Percentiles rank a stretch among this genome's conserved stretches.
These are phyloP conservation scores for Yponomeuta evonymella DNA, from an alignment of 2,888 invertebrate species.

Conservation along the genomic window DNA sequence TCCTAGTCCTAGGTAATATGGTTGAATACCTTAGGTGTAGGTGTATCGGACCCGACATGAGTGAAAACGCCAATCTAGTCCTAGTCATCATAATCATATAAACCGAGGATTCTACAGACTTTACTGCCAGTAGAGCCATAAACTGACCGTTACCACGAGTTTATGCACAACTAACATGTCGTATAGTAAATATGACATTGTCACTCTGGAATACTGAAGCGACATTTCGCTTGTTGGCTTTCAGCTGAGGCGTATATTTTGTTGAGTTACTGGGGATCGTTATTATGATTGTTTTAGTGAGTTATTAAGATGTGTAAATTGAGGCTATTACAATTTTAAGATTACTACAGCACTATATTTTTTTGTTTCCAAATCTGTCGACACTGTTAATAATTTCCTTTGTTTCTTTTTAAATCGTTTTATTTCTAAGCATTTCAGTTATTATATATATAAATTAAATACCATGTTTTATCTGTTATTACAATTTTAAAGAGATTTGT, in stretches of 20 bases:
- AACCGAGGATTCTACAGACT: constrained; percentile 14
- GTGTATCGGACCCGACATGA: no score
- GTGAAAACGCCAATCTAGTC: not conserved
- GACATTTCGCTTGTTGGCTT: not conserved
- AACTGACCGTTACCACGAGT: constrained; percentile 41
- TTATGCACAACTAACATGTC: constrained; percentile 36
- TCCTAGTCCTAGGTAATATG: no score
- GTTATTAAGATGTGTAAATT: not conserved
- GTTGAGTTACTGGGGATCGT: not conserved
- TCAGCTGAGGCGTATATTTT: not conserved
- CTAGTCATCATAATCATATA: not conserved
- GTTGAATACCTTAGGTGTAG: no score
- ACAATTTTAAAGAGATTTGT: no score
- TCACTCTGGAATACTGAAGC: constrained; percentile 15
- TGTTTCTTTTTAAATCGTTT: no score
- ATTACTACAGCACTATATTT: no score
- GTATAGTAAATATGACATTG: constrained; percentile 33
- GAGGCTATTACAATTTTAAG: not conserved
- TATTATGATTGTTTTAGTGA: not conserved
- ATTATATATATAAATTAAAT: no score
- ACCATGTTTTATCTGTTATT: no score
- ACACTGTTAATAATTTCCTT: no score
- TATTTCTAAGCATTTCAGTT: no score
- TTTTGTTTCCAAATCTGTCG: no score
- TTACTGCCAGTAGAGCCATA: constrained; percentile 34